Conservation (phyloP, 2,888 invertebrate species). For the Dicyrtoma fusca region DNA sequence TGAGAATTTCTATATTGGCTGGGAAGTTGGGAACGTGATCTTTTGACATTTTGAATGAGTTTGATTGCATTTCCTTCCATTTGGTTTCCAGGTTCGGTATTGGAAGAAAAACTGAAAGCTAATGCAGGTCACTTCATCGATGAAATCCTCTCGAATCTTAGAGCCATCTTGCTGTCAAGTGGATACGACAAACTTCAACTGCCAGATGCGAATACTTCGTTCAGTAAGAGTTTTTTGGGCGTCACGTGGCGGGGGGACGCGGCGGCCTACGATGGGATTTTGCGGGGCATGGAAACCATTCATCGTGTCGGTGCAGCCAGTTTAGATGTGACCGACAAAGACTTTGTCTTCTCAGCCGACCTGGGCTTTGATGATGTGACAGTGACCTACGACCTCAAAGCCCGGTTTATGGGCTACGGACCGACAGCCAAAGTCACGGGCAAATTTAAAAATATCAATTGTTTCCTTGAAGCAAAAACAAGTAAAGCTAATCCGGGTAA, state of each 20-base stretch:
- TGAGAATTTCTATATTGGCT: too few species aligned
- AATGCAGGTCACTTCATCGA: constrained; percentile 35
- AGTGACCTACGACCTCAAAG: constrained; percentile 27
- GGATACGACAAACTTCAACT: constrained; percentile 49
- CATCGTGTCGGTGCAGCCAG: constrained; percentile 45
- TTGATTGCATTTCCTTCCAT: too few species aligned
- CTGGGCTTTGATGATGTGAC: too few species aligned
- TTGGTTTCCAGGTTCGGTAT: too few species aligned
- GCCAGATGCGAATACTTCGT: constrained; percentile 47
- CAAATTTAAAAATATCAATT: constrained; percentile 29
- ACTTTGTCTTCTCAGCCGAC: too few species aligned
- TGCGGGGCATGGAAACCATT: constrained; percentile 52
- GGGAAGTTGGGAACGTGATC: too few species aligned
- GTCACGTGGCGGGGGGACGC: constrained; percentile 56
- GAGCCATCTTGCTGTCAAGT: constrained; percentile 43
- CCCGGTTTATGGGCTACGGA: constrained; percentile 47
- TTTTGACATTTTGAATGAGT: too few species aligned
- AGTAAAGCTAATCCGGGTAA: constrained; percentile 7
- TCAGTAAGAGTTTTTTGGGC: constrained; percentile 48
- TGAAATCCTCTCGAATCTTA: constrained; percentile 42
- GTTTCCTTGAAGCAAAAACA: constrained; percentile 25
- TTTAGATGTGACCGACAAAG: neutral
- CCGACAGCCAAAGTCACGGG: constrained; percentile 41
- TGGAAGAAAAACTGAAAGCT: neutral
- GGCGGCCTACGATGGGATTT: constrained; percentile 46